A percentile compares a stretch with the other conserved stretches of the same genome.
Conservation (phyloP, 2,888 invertebrate genomes). For the Andrena haemorrhoa region DNA sequence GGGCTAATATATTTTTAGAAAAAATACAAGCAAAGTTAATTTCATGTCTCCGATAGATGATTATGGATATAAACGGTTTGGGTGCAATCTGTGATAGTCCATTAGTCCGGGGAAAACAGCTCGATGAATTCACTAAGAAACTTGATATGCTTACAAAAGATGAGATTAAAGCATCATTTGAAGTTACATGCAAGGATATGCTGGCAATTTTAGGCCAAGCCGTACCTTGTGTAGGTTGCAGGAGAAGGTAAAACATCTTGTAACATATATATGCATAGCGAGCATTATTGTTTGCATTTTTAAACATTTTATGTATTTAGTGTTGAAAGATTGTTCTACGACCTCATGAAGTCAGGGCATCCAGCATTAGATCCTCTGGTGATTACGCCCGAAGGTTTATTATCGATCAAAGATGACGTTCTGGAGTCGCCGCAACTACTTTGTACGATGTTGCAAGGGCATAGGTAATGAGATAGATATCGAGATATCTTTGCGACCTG, state of each 20-base stretch:
- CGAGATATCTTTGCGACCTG: slow-evolving; percentile 1
- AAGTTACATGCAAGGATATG: slow-evolving; percentile 93
- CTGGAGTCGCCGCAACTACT: slow-evolving; percentile 92
- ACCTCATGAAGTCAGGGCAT: slow-evolving; percentile 93
- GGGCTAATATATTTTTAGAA: neutral
- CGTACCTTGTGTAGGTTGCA: slow-evolving; percentile 97
- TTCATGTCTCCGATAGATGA: slow-evolving; percentile 88
- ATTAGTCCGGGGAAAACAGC: slow-evolving; percentile 91
- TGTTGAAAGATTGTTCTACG: slow-evolving; percentile 95
- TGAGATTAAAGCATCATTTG: slow-evolving; percentile 92
- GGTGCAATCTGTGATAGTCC: slow-evolving; percentile 94
- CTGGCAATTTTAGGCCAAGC: slow-evolving; percentile 94
- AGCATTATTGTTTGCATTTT: slow-evolving; percentile 14
- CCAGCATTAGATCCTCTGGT: slow-evolving; percentile 95
- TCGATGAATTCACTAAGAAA: slow-evolving; percentile 94
- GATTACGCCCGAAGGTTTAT: slow-evolving; percentile 90
- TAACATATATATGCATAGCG: neutral
- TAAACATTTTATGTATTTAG: slow-evolving; percentile 84
- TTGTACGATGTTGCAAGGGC: slow-evolving; percentile 94
- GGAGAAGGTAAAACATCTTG: slow-evolving; percentile 90
- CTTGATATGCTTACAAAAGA: slow-evolving; percentile 91
- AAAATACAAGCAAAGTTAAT: neutral
- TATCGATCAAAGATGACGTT: slow-evolving; percentile 93
- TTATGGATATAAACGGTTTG: slow-evolving; percentile 95
- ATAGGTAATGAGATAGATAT: slow-evolving; percentile 88